phyloP scores from a whole-genome alignment of 2,888 invertebrate genomes.

The Dynastes tityus region DNA sequence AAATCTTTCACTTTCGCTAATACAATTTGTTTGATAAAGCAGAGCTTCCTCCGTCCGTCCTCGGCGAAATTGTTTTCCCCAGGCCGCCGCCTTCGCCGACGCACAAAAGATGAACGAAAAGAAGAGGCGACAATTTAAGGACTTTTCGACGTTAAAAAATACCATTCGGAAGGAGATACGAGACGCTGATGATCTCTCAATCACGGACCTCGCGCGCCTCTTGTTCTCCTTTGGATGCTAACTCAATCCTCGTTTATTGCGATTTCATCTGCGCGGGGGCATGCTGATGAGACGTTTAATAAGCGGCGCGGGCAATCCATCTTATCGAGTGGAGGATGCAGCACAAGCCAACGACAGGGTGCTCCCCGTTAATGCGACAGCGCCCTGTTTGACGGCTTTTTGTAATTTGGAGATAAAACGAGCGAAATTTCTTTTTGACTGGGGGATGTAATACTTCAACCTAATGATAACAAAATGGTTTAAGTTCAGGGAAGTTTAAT shows the following conservation, averaged over 20 bases:
- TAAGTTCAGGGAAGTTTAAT: no score
- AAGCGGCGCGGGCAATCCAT: slow-evolving; percentile 52
- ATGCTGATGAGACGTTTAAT: slow-evolving; percentile 66
- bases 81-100: not conserved
- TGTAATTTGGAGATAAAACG: no score
- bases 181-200: slow-evolving; percentile 46
- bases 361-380: no score
- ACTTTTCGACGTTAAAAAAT: slow-evolving; percentile 24
- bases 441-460: no score
- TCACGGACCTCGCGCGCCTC: slow-evolving; percentile 49
- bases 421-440: no score
- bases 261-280: slow-evolving; percentile 61
- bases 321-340: slow-evolving; percentile 5
- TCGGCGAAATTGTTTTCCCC: slow-evolving; percentile 31
- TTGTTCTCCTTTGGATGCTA: slow-evolving; percentile 7
- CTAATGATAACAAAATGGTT: no score
- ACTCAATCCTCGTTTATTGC: slow-evolving; percentile 60
- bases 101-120: not conserved
- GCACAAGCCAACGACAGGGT: not conserved
- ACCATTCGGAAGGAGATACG: slow-evolving; percentile 30
- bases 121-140: slow-evolving; percentile 10
- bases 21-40: slow-evolving; percentile 41
- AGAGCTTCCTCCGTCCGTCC: not conserved
- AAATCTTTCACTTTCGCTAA: slow-evolving; percentile 38
- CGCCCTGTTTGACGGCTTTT: no score